These are phyloP conservation scores for Sebastes elongatus DNA, from an alignment of 2,797 vertebrate genomes.

Conservation along the genomic window DNA sequence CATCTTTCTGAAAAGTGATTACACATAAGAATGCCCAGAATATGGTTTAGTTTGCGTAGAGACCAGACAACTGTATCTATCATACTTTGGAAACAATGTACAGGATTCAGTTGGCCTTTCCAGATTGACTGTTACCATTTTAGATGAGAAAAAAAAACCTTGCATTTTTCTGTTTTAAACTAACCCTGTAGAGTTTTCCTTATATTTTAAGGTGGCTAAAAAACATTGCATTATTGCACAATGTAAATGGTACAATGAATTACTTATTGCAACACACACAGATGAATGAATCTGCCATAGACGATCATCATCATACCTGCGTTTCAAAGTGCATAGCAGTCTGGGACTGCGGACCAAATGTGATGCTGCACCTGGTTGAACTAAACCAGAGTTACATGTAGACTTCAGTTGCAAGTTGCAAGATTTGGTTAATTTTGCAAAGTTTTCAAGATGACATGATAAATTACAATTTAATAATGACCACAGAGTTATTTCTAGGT, in stretches of 20 bases:
- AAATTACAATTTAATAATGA: not conserved
- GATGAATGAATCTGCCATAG: not conserved
- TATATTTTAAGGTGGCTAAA: not conserved
- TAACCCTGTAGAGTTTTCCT: not conserved
- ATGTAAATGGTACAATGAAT: not conserved
- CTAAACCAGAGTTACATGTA: not conserved
- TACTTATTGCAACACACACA: not conserved
- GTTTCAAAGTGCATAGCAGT: conserved; percentile 48
- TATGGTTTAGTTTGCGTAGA: not conserved
- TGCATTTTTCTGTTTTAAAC: not conserved
- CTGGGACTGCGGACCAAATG: not conserved
- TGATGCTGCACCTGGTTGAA: not conserved
- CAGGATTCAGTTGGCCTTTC: not conserved
- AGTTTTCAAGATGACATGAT: not conserved
- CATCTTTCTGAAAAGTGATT: conserved; percentile 5
- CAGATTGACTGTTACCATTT: not conserved
- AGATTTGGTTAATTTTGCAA: conserved; percentile 21
- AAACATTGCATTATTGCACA: not conserved
- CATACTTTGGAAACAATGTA: not conserved
- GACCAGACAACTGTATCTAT: not conserved
- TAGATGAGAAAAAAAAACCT: not conserved
- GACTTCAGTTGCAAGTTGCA: not conserved
- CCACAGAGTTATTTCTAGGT: not conserved
- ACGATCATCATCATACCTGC: conserved; percentile 29
- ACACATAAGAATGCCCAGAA: conserved; percentile 12